Evolutionary conservation across 2,888 invertebrate species (phyloP), one percentile per base, ranked within the genome.

Genomic region (Synergus gifuensis): DNA sequence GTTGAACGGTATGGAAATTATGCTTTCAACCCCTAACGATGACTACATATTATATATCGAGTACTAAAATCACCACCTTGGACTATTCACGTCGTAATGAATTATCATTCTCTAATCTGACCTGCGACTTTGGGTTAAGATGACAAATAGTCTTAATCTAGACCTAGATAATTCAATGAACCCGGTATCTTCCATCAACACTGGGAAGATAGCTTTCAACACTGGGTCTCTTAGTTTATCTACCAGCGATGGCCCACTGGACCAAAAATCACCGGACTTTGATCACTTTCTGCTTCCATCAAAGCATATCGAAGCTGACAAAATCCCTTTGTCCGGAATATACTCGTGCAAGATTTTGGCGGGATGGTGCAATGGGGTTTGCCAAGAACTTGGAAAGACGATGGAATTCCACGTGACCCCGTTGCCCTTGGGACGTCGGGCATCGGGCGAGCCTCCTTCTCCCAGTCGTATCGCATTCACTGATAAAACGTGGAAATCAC

Each of bases 361-460:
- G 40, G 49, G 22, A 76, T 82, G 78, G 67, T 64, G 82, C 69
- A 80, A 80, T 66, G 78, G 14, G 11, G 46, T 44, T 76, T 63
- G 36, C 16, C 42, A 5, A 78, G 66, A 63, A 58, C 36, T 36
- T 54, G 78, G 69, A 64, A 64, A 79, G 69, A 78, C 54, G 73
- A 22, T 62, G 76, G 73, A 69, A 83, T 83, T 78, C 64, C 80
- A 80, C 79, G 77, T 87, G 90, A 91, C 90, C 90, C 86, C 86
- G 88, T 87, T 85, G 90, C 85, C 91, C 91, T 91, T 90, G 90
- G 84, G 86, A 88, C 83, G 86, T 83, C 89, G 88, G 90, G 87
- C 87, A 88, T 83, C 89, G 88, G 90, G 87, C 87, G 88, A 90
- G 87, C 88, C 88, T 87, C 88, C 88, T 73, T 84, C 81, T 79